A percentile compares a stretch with the other conserved stretches of the same genome.
phyloP scores from a whole-genome alignment of 2,888 invertebrate species.

The Stictocephala bisonia region DNA sequence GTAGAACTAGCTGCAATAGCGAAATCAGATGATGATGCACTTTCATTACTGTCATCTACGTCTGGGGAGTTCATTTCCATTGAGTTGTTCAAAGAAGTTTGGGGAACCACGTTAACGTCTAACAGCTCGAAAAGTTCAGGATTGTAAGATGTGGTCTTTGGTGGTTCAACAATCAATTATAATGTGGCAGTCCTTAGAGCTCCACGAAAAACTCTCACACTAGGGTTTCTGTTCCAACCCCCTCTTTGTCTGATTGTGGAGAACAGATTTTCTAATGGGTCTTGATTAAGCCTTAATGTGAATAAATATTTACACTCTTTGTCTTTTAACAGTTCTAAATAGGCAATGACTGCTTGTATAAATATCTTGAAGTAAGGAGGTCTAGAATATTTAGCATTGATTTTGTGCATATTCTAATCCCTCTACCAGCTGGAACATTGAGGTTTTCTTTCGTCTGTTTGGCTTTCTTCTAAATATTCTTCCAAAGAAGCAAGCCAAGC shows the following conservation, averaged over 20 bases:
- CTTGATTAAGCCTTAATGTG: too few species aligned
- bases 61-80: too few species aligned
- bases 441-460: neutral
- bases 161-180: slow-evolving; percentile 15
- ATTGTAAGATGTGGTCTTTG: slow-evolving; percentile 8
- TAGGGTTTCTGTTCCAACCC: slow-evolving; percentile 55
- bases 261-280: slow-evolving; percentile 57
- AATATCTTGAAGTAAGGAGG: too few species aligned
- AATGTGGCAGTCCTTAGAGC: slow-evolving; percentile 5
- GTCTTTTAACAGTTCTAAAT: too few species aligned
- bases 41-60: too few species aligned
- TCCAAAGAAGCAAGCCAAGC: slow-evolving; percentile 4
- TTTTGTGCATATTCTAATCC: too few species aligned
- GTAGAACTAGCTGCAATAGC: too few species aligned
- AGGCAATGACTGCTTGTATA: too few species aligned
- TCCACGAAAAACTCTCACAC: slow-evolving; percentile 46
- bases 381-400: too few species aligned
- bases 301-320: too few species aligned
- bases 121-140: slow-evolving; percentile 46
- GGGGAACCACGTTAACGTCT: neutral
- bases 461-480: slow-evolving; percentile 21
- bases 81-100: too few species aligned
- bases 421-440: neutral
- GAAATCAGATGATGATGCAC: too few species aligned
- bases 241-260: slow-evolving; percentile 53